Evolutionary conservation across 2,113 vertebrate genomes (phyloP).

Genomic region (Tragelaphus scriptus): DNA sequence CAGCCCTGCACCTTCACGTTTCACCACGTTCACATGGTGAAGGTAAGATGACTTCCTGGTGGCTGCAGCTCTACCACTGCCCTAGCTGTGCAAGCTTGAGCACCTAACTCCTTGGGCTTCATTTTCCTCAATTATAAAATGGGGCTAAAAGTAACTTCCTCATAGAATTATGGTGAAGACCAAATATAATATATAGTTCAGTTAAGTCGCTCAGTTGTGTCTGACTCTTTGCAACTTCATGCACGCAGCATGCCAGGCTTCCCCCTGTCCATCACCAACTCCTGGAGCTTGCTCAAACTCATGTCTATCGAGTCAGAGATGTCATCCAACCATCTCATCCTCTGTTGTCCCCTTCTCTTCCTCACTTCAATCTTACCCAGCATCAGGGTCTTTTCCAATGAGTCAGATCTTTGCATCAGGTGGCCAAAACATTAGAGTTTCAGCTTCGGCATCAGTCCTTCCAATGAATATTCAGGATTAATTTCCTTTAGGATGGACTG

Average conservation of each 20-base stretch:
- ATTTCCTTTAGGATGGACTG: background rate
- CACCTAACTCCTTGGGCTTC: background rate
- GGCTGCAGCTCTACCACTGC: background rate
- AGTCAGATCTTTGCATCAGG: background rate
- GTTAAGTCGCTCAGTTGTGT: background rate
- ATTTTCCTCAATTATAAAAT: background rate
- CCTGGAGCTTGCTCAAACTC: background rate
- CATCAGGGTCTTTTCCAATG: background rate
- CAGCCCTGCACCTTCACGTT: too few relatives aligned
- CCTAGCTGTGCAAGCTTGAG: background rate
- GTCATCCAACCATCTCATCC: background rate
- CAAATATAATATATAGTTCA: background rate
- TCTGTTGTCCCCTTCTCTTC: background rate
- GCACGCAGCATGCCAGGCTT: background rate
- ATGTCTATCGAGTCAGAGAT: background rate
- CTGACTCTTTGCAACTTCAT: rapidly evolving
- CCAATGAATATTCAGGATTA: background rate
- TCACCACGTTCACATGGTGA: too few relatives aligned
- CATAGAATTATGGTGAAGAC: background rate
- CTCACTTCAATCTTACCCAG: background rate
- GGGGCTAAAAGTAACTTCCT: background rate
- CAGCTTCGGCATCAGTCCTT: background rate
- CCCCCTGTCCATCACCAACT: background rate
- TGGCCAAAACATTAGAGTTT: background rate
- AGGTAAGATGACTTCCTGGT: background rate